Evolutionary conservation across 2,888 invertebrate species (phyloP).

Genomic region (Drosophila melanosoma): DNA sequence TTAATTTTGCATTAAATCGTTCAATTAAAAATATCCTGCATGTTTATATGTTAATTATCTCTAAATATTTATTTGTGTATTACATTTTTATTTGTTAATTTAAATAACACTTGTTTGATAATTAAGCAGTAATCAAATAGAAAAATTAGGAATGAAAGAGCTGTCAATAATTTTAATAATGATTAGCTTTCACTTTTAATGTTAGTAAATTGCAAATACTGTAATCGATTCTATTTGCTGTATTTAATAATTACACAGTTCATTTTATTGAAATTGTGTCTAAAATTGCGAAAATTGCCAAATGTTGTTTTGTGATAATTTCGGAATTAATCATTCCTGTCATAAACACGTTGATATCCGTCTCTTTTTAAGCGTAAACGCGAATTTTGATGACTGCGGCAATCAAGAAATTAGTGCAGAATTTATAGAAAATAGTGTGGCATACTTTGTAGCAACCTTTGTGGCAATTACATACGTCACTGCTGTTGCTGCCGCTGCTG

Average conservation of each 20-base stretch:
- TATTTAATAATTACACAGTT: background rate
- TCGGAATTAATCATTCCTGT: background rate
- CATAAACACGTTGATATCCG: background rate
- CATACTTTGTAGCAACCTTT: slow-evolving; percentile 26
- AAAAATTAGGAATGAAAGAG: background rate
- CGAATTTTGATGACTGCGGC: background rate
- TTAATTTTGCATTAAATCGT: background rate
- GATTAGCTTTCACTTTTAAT: slow-evolving; percentile 9
- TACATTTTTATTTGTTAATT: slow-evolving; percentile 7
- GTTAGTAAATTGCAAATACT: slow-evolving; percentile 10
- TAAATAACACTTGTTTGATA: slow-evolving; percentile 10
- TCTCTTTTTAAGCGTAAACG: no score
- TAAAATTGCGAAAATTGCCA: background rate
- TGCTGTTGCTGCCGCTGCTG: slow-evolving; percentile 19
- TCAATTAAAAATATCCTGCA: background rate
- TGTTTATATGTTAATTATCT: background rate
- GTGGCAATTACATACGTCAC: slow-evolving; percentile 39
- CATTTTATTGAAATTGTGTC: background rate
- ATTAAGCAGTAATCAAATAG: slow-evolving; percentile 1
- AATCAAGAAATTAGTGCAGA: background rate
- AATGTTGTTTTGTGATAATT: background rate
- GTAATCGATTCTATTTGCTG: background rate
- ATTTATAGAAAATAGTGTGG: slow-evolving; percentile 18
- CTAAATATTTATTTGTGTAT: slow-evolving; percentile 7
- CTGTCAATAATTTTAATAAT: slow-evolving; percentile 12